These are phyloP conservation scores for Elgaria multicarinata DNA, from an alignment of 2,113 vertebrate genomes.

Conservation along the genomic window DNA sequence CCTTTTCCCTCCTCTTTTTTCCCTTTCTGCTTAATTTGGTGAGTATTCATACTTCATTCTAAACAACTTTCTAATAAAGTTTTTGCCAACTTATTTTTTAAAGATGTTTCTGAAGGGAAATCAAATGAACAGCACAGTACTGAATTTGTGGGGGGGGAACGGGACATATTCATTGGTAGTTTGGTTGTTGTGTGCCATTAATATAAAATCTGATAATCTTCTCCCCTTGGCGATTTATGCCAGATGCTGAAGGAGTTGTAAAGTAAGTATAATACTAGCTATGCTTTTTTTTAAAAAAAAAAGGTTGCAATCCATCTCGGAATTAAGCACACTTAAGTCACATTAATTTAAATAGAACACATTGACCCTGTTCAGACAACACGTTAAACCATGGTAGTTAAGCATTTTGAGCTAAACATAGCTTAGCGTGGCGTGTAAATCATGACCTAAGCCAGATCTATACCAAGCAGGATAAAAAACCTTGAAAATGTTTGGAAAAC, in stretches of 20 bases:
- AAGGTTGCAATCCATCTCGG: not conserved
- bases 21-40: constrained; percentile 51
- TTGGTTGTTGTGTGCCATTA: not conserved
- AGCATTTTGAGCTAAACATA: too few relatives aligned
- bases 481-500: too few relatives aligned
- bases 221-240: constrained; percentile 64
- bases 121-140: constrained; percentile 38
- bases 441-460: too few relatives aligned
- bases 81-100: constrained; percentile 71
- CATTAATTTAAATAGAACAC: not conserved
- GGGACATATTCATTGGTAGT: not conserved
- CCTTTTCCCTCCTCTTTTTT: constrained; percentile 10
- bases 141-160: too few relatives aligned
- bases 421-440: too few relatives aligned
- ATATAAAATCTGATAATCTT: constrained; percentile 67
- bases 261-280: constrained; percentile 50
- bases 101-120: constrained; percentile 58
- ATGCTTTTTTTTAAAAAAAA: constrained; percentile 48
- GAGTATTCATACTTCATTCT: constrained; percentile 68
- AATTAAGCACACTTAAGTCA: not conserved
- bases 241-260: constrained; percentile 59
- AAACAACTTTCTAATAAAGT: constrained; percentile 69
- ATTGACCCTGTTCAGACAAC: too few relatives aligned
- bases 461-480: too few relatives aligned
- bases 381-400: too few relatives aligned